phyloP scores from a whole-genome alignment of 2,888 invertebrate genomes.

The Polydrusus cervinus region DNA sequence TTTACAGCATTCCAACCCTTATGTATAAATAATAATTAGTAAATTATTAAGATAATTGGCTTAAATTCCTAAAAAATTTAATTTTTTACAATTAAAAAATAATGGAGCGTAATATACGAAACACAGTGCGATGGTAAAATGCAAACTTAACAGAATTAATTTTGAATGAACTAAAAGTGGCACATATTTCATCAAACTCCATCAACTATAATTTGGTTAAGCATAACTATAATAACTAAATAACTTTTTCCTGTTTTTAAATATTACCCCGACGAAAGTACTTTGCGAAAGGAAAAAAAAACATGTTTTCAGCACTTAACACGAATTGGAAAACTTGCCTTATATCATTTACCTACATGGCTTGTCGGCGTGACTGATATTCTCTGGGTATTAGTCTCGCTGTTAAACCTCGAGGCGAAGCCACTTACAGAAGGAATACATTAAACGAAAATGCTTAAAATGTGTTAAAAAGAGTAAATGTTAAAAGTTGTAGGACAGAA shows the following conservation, averaged over 20 bases:
- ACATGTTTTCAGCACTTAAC: slow-evolving; percentile 1
- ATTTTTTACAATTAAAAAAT: too few species aligned
- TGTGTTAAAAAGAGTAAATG: slow-evolving; percentile 4
- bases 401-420: slow-evolving; percentile 8
- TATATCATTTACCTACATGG: slow-evolving; percentile 10
- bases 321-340: slow-evolving; percentile 10
- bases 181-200: not conserved
- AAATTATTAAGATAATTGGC: too few species aligned
- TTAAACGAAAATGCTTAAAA: slow-evolving; percentile 15
- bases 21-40: too few species aligned
- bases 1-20: too few species aligned
- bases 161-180: too few species aligned
- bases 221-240: not conserved
- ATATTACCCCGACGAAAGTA: not conserved
- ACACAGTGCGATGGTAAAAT: too few species aligned
- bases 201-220: not conserved
- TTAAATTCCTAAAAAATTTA: too few species aligned
- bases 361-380: slow-evolving; percentile 8
- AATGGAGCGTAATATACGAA: too few species aligned
- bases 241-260: not conserved
- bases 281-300: not conserved
- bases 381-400: slow-evolving; percentile 16
- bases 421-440: slow-evolving; percentile 15
- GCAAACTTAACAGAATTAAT: too few species aligned
- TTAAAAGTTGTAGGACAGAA: not conserved